phyloP scores from a whole-genome alignment of 2,113 vertebrate genomes.

The Heterotis niloticus region DNA sequence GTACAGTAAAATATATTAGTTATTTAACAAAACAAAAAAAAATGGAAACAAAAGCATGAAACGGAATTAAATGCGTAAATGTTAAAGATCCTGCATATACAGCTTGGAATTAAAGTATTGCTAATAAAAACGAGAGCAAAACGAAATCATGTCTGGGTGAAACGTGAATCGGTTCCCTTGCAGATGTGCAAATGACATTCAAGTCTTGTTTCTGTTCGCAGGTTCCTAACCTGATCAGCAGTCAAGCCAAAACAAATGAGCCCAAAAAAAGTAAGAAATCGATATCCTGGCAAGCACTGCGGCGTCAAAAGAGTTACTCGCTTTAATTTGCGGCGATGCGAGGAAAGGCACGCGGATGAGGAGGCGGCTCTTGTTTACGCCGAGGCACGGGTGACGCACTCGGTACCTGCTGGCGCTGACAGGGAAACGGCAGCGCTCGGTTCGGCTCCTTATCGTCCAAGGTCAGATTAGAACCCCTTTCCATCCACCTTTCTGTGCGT shows the following conservation, averaged over 20 bases:
- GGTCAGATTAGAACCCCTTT: too few species aligned
- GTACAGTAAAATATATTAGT: constrained; percentile 48
- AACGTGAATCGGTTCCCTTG: background rate
- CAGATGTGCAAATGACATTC: background rate
- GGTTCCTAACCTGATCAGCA: background rate
- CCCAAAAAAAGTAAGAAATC: too few species aligned
- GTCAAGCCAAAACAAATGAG: background rate
- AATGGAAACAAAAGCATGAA: background rate
- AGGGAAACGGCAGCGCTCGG: too few species aligned
- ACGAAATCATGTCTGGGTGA: background rate
- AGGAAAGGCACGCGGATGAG: background rate
- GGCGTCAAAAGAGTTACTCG: background rate
- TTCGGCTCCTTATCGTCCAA: too few species aligned
- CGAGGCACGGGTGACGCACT: background rate
- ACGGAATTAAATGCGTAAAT: background rate
- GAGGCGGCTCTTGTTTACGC: background rate
- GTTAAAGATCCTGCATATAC: background rate
- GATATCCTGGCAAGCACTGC: background rate
- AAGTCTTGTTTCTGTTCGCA: background rate
- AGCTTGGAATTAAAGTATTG: background rate
- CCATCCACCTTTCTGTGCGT: too few species aligned
- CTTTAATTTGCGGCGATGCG: background rate
- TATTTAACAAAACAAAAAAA: constrained; percentile 23
- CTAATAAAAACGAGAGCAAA: background rate
- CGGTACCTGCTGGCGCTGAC: background rate